Percentiles rank a stretch among this genome's conserved stretches.
Conservation (phyloP, 1,140 invertebrate genomes). For the Pseudomyrmex concolor region DNA sequence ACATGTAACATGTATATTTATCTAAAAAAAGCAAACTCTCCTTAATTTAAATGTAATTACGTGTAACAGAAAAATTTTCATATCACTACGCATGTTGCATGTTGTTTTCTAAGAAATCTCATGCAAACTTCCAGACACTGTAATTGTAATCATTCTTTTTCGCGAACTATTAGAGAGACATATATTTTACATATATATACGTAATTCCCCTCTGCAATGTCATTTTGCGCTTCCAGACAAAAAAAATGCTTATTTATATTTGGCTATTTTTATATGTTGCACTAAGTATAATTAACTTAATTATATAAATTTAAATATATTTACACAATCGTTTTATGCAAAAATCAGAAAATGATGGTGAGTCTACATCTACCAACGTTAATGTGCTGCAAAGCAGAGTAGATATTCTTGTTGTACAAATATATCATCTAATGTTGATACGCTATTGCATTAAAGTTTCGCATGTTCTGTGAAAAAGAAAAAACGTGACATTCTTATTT, state of each 20-base stretch:
- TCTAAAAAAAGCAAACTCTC: no score
- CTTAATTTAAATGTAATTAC: no score
- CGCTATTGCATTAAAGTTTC: conserved; percentile 41
- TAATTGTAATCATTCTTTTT: no score
- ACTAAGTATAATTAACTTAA: conserved; percentile 47
- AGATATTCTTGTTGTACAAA: conserved; percentile 3
- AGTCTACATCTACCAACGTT: background rate
- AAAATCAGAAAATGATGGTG: background rate
- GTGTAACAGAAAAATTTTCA: no score
- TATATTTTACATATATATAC: background rate
- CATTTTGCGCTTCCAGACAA: conserved; percentile 39
- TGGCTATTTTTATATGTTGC: conserved; percentile 3
- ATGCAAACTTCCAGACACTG: no score
- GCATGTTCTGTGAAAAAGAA: background rate
- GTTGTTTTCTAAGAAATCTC: no score
- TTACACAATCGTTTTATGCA: conserved; percentile 11
- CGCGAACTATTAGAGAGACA: background rate
- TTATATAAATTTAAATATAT: conserved; percentile 22
- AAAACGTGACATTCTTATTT: conserved; percentile 35
- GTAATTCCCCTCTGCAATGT: conserved; percentile 38
- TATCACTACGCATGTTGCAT: no score
- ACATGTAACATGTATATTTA: no score
- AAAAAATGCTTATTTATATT: conserved; percentile 32
- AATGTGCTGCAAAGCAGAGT: background rate
- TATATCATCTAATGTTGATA: conserved; percentile 25